Evolutionary conservation across 2,113 vertebrate genomes (phyloP), one percentile per base, ranked within the genome.

Genomic region (Nycticebus coucang): DNA sequence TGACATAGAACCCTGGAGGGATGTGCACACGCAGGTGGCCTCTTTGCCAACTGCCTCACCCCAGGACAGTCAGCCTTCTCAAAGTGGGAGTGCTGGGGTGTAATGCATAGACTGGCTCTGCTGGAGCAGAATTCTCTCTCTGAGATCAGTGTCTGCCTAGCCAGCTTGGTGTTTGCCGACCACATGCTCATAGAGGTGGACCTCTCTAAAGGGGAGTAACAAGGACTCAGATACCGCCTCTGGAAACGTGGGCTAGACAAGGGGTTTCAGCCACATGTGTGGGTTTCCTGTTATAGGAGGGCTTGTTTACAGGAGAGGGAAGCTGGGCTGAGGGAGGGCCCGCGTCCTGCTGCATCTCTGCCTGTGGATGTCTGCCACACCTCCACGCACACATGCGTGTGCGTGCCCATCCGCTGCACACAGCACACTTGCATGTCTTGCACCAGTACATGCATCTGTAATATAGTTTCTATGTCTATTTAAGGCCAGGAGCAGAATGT

Each of bases 331-430:
- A 78, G 84, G 93, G 59, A 91, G 37, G 5, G 9, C 55, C 72
- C 0, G 7, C 0, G n/a, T 93, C 95, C 90, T 24, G 45, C 12
- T 9, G 21, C 62, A 7, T 92, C 75, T 82, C 81, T 68, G 94
- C 95, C 95, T 83, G 80, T 95, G 95, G 95, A 86, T 94, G 75
- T 94, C 50, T 12, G 0, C 81, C 10, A 45, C 64, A 33, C 86
- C 96, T 95, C 86, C 69, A 55, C 2, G 69, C 81, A 21, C 95
- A 92, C 55, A 66, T 1, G 35, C 87, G 10, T 5, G 59, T 87
- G 94, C n/a, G 64, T 95, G 97, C 59, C 88, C 94, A 85, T 95
- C 97, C 94, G 97, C 95, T 94, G 97, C 92, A 93, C 91, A 92
- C 87, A 92, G 95, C 96, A 66, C 94, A 86, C 78, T 81, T 17